Evolutionary conservation across 1,140 invertebrate genomes (phyloP).

Genomic region (Hypsibius dujardini): DNA sequence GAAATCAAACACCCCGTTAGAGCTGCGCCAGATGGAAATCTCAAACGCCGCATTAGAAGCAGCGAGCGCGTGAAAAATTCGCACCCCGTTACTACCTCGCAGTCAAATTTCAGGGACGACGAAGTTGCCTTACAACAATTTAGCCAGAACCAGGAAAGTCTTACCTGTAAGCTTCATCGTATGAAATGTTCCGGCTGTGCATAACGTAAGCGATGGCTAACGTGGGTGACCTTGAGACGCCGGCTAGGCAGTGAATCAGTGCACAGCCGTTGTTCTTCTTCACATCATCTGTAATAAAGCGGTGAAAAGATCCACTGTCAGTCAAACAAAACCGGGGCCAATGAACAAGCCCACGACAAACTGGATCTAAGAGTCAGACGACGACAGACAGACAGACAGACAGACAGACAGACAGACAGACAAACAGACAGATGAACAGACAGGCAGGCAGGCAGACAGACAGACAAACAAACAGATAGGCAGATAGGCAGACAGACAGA

Average conservation of each 20-base stretch:
- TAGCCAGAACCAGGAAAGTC: not conserved
- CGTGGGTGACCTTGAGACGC: slow-evolving; percentile 44
- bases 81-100: no score
- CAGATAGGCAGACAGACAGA: no score
- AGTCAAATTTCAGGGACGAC: no score
- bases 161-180: slow-evolving; percentile 43
- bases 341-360: no score
- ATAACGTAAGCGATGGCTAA: slow-evolving; percentile 46
- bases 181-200: slow-evolving; percentile 39
- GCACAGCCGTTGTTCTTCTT: slow-evolving; percentile 39
- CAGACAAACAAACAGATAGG: no score
- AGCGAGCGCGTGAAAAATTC: not conserved
- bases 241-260: slow-evolving; percentile 44
- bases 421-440: no score
- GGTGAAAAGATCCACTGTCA: slow-evolving; percentile 18
- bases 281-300: slow-evolving; percentile 37
- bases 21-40: not conserved
- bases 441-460: no score
- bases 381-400: no score
- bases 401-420: no score
- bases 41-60: not conserved
- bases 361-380: no score
- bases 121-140: no score
- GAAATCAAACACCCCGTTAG: not conserved
- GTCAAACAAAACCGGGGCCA: no score